Conservation (phyloP, 2,888 invertebrate genomes). For the Unio delphinus region DNA sequence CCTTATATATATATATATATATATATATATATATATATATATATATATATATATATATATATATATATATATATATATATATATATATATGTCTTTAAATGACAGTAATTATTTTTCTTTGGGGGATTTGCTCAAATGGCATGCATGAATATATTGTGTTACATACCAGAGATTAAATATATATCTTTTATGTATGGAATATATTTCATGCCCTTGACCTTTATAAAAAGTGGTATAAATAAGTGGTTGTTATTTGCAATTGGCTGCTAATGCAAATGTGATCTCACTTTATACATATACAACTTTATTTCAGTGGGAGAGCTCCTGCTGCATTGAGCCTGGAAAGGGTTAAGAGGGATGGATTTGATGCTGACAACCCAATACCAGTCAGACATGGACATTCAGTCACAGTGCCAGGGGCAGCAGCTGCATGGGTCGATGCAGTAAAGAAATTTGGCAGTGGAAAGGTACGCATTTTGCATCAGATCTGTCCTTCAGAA, state of each 20-base stretch:
- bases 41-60: not conserved
- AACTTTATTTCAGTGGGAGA: conserved; percentile 54
- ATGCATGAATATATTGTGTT: not conserved
- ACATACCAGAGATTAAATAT: not conserved
- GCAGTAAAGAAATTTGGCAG: conserved; percentile 64
- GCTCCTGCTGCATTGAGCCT: conserved; percentile 51
- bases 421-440: conserved; percentile 67
- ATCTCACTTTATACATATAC: not conserved
- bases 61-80: not conserved
- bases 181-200: not conserved
- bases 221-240: not conserved
- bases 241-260: not conserved
- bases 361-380: conserved; percentile 36
- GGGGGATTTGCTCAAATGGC: no score
- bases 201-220: no score
- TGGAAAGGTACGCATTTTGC: conserved; percentile 52
- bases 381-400: conserved; percentile 56
- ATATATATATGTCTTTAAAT: no score
- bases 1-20: no score
- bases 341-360: conserved; percentile 44
- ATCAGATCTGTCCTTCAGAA: no score
- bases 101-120: no score
- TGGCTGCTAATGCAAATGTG: not conserved
- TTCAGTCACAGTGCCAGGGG: conserved; percentile 68
- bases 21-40: not conserved